A percentile compares a stretch with the other conserved stretches of the same genome.
Evolutionary conservation across 2,888 invertebrate genomes (phyloP).

Genomic region (Microctonus brassicae): DNA sequence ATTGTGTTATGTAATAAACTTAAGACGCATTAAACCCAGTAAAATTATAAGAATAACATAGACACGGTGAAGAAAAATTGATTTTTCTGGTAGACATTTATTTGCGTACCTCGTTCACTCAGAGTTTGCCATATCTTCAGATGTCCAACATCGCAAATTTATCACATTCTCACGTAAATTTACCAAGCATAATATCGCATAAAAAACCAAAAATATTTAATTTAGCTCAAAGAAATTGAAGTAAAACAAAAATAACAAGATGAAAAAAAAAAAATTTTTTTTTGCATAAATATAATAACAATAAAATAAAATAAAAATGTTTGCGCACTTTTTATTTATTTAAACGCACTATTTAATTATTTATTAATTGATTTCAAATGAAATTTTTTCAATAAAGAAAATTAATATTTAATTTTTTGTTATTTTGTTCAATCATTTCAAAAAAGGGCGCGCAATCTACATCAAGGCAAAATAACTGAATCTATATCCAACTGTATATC

Average conservation of each 20-base stretch:
- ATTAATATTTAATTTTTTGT: neutral
- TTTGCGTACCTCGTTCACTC: constrained; percentile 38
- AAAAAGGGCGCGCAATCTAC: neutral
- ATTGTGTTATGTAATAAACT: neutral
- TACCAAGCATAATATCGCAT: neutral
- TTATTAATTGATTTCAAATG: no score
- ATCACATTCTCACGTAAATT: constrained; percentile 22
- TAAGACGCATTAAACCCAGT: neutral
- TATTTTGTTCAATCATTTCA: neutral
- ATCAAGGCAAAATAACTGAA: constrained; percentile 13
- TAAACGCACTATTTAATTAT: no score
- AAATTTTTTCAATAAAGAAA: neutral
- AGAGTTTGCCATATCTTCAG: constrained; percentile 40
- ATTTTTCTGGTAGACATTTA: constrained; percentile 39
- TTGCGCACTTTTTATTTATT: no score
- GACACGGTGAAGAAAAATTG: constrained; percentile 23
- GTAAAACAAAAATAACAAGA: neutral
- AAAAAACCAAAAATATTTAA: constrained; percentile 8
- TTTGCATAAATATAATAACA: neutral
- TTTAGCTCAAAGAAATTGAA: no score
- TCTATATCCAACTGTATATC: neutral
- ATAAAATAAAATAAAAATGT: constrained; percentile 17
- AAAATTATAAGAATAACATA: constrained; percentile 8
- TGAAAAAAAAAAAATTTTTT: neutral
- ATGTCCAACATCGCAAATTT: constrained; percentile 41